Percentiles rank a stretch among this genome's conserved stretches.
Conservation (phyloP, 2,113 vertebrate genomes). For the Eublepharis macularius region DNA sequence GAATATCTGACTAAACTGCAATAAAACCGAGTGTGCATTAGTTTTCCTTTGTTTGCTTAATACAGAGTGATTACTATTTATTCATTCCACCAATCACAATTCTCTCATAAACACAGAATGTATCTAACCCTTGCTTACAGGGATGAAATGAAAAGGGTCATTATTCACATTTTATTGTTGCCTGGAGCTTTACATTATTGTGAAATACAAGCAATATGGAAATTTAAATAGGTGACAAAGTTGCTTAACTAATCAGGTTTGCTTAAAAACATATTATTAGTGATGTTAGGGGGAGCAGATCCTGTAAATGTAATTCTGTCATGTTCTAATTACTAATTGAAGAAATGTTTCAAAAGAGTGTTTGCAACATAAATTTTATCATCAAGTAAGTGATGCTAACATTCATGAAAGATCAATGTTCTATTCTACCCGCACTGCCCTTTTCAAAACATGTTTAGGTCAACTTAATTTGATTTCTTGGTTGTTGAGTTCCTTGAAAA, state of each 20-base stretch:
- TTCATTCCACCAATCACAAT: slow-evolving; percentile 65
- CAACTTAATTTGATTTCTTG: slow-evolving; percentile 46
- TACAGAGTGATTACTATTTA: slow-evolving; percentile 69
- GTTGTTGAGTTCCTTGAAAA: slow-evolving; percentile 36
- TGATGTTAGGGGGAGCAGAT: slow-evolving; percentile 54
- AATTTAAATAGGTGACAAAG: slow-evolving; percentile 62
- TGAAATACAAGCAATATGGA: slow-evolving; percentile 51
- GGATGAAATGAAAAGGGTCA: slow-evolving; percentile 60
- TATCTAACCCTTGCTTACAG: slow-evolving; percentile 63
- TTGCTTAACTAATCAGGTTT: slow-evolving; percentile 62
- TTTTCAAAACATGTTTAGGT: slow-evolving; percentile 50
- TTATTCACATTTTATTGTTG: slow-evolving; percentile 75
- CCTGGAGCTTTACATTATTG: slow-evolving; percentile 63
- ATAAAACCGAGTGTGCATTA: slow-evolving; percentile 66
- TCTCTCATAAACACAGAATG: slow-evolving; percentile 57
- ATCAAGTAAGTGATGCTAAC: slow-evolving; percentile 15
- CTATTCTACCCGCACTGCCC: background rate
- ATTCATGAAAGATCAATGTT: slow-evolving; percentile 21
- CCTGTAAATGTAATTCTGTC: slow-evolving; percentile 50
- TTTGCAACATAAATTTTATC: slow-evolving; percentile 17
- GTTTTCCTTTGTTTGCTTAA: slow-evolving; percentile 72
- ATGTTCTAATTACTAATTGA: slow-evolving; percentile 16
- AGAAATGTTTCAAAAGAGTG: slow-evolving; percentile 24
- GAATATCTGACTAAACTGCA: slow-evolving; percentile 60
- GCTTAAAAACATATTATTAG: slow-evolving; percentile 59